A percentile compares a stretch with the other conserved stretches of the same genome.
These are phyloP conservation scores for Drosophila ustulata DNA, from an alignment of 2,888 invertebrate genomes.

Conservation along the genomic window DNA sequence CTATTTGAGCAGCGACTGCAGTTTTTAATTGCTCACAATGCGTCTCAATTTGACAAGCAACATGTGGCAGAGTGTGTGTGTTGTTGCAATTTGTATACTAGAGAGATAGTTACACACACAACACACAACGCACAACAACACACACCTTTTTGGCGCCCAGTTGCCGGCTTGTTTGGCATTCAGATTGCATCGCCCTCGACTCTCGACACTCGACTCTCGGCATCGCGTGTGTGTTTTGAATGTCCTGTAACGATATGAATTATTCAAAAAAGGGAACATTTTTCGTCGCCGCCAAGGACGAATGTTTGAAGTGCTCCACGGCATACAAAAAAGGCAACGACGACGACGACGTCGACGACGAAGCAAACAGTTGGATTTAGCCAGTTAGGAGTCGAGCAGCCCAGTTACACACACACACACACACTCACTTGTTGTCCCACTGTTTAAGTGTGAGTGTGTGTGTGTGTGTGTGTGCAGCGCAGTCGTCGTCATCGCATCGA, in stretches of 20 bases:
- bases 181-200: conserved; percentile 82
- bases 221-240: conserved; percentile 83
- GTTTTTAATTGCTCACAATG: conserved; percentile 68
- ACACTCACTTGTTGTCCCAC: conserved; percentile 33
- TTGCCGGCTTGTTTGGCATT: conserved; percentile 78
- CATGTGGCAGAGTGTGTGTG: conserved; percentile 56
- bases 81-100: conserved; percentile 12
- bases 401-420: conserved; percentile 28
- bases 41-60: conserved; percentile 78
- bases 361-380: conserved; percentile 66
- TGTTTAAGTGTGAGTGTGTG: conserved; percentile 26
- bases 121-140: neutral
- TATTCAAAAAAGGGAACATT: conserved; percentile 83
- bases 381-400: conserved; percentile 66
- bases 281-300: conserved; percentile 83
- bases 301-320: conserved; percentile 79
- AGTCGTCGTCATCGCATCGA: conserved; percentile 54
- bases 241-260: conserved; percentile 85
- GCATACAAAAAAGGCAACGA: conserved; percentile 78
- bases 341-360: conserved; percentile 48
- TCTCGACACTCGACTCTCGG: conserved; percentile 26
- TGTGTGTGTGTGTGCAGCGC: conserved; percentile 29
- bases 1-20: conserved; percentile 60
- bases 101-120: conserved; percentile 19
- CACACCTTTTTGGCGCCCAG: conserved; percentile 37